phyloP scores from a whole-genome alignment of 2,113 vertebrate species.

The Gracilinanus agilis region DNA sequence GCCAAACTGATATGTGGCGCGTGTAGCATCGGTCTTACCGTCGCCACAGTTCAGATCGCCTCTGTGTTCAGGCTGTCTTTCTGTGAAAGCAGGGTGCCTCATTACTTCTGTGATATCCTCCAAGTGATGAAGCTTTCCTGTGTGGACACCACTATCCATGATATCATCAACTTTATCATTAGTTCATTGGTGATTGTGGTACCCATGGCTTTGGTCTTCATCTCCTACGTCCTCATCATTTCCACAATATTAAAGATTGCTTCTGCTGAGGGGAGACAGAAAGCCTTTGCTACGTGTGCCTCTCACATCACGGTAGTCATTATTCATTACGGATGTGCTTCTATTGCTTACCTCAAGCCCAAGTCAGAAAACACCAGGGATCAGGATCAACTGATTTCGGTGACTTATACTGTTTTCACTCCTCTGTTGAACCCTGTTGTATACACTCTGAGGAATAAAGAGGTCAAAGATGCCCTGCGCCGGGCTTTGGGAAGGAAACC shows the following conservation, averaged over 20 bases:
- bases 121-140: constrained; percentile 77
- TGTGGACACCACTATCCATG: constrained; percentile 62
- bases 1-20: constrained; percentile 53
- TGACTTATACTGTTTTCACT: constrained; percentile 72
- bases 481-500: constrained; percentile 35
- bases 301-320: constrained; percentile 71
- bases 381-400: constrained; percentile 65
- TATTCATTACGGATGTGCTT: constrained; percentile 52
- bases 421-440: constrained; percentile 78
- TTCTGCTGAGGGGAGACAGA: constrained; percentile 49
- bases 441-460: constrained; percentile 78
- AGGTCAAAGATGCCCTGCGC: constrained; percentile 73
- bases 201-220: constrained; percentile 71
- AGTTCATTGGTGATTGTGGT: constrained; percentile 73
- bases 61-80: constrained; percentile 76
- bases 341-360: constrained; percentile 72
- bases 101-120: constrained; percentile 80
- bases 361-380: constrained; percentile 49
- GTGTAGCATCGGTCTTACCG: constrained; percentile 69
- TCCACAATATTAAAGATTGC: constrained; percentile 67
- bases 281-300: constrained; percentile 74
- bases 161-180: constrained; percentile 73
- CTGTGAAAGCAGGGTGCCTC: constrained; percentile 66
- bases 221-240: constrained; percentile 70
- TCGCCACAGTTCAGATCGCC: constrained; percentile 74